Percentiles rank a stretch among this genome's conserved stretches.
phyloP scores from a whole-genome alignment of 2,113 vertebrate species.

The Eidolon helvum region DNA sequence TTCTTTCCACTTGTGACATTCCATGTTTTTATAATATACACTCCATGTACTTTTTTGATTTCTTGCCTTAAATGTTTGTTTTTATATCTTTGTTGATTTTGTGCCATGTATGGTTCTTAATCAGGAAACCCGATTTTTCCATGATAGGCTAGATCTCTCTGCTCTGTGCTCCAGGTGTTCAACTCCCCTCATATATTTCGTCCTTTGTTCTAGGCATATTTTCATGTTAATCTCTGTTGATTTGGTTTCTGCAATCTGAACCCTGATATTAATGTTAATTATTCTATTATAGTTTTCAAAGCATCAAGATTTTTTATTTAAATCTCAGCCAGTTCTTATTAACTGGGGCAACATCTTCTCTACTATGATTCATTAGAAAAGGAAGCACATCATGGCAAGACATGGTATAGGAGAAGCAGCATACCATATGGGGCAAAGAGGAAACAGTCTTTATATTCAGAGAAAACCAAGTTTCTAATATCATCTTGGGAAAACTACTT shows the following conservation, averaged over 20 bases:
- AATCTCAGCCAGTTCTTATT: not conserved
- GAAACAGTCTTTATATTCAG: not conserved
- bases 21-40: not conserved
- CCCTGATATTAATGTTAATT: not conserved
- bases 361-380: not conserved
- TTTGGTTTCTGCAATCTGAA: not conserved
- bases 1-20: not conserved
- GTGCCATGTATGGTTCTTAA: not conserved
- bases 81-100: not conserved
- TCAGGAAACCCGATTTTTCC: not conserved
- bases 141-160: not conserved
- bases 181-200: not conserved
- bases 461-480: not conserved
- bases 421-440: accelerated
- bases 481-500: not conserved
- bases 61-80: not conserved
- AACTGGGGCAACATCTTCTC: not conserved
- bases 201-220: not conserved
- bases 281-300: not conserved
- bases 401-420: not conserved
- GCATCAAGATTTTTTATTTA: not conserved
- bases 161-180: not conserved
- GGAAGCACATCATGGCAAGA: not conserved
- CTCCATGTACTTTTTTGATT: not conserved
- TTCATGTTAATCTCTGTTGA: not conserved